Evolutionary conservation across 2,888 invertebrate species (phyloP), one percentile per base, ranked within the genome.

Genomic region (Tiphia femorata): DNA sequence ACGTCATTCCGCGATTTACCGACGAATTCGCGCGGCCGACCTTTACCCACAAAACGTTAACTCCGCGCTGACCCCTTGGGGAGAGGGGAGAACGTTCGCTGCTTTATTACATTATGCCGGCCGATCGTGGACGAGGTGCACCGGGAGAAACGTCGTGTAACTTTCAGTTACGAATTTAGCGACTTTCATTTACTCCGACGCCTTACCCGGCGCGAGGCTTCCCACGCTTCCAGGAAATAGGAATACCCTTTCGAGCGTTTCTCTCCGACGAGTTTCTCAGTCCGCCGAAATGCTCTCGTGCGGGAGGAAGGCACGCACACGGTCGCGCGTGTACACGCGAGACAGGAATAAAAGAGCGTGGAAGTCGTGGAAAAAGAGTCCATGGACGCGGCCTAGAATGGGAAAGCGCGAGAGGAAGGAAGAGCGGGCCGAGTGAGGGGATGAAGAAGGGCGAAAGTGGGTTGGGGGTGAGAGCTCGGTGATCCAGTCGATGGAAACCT

Each of bases 101-200:
- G 47, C 47, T 33, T 51, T 57, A 50, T 44, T 33, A 35, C 47
- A 38, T 27, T 40, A 25, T 8, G 14, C 20, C 35, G 23, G 47
- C 19, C 21, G n/a, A n/a, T n/a, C n/a, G n/a, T n/a, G n/a, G n/a
- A n/a, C n/a, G n/a, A n/a, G n/a, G n/a, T n/a, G n/a, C n/a, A n/a
- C n/a, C n/a, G n/a, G 46, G 33, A 33, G 46, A 43, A 44, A 44
- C 40, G 40, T 30, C 19, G 38, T 21, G 23, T 14, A 56, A 56
- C 40, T 56, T 56, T 56, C 38, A 43, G 46, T 33, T 14, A 33
- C 33, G 12, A 51, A 62, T 64, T 55, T 62, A 58, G 60, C 47
- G 50, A 29, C 64, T 53, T 60, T 64, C 59, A 67, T 67, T 67
- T 67, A 64, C 60, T 50, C 25, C 35, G n/a, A n/a, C n/a, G n/a